phyloP scores from a whole-genome alignment of 2,888 invertebrate species.

The Phortica magna region DNA sequence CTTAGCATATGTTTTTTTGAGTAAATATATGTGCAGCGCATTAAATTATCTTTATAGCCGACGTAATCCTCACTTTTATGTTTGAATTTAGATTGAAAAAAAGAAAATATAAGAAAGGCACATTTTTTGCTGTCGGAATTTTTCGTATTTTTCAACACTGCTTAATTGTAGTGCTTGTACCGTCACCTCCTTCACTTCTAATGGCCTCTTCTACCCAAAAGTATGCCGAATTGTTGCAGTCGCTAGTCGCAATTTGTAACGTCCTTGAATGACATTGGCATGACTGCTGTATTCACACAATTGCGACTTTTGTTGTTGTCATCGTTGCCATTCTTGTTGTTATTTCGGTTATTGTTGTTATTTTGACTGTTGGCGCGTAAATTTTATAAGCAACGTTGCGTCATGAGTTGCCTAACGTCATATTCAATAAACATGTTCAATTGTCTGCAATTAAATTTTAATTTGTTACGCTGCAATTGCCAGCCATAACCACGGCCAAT shows the following conservation, averaged over 20 bases:
- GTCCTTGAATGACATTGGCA: conserved; percentile 26
- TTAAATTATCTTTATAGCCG: too few relatives aligned
- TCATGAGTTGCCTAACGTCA: neutral
- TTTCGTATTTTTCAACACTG: neutral
- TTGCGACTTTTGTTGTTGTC: neutral
- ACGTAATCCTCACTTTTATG: too few relatives aligned
- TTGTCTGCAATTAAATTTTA: conserved; percentile 26
- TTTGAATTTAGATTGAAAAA: too few relatives aligned
- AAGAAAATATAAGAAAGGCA: too few relatives aligned
- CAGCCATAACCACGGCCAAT: neutral
- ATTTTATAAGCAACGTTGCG: neutral
- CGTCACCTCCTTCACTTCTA: neutral
- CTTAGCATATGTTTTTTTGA: too few relatives aligned
- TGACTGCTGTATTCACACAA: neutral
- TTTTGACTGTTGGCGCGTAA: neutral
- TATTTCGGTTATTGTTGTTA: neutral
- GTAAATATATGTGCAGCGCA: too few relatives aligned
- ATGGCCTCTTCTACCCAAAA: neutral
- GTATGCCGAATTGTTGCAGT: neutral
- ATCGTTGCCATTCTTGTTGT: conserved; percentile 10
- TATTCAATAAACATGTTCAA: conserved; percentile 19
- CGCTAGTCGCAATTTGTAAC: neutral
- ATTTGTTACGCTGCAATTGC: conserved; percentile 16
- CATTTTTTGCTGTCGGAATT: neutral
- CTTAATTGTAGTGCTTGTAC: neutral